Evolutionary conservation across 2,888 invertebrate genomes (phyloP).

Genomic region (Xylophagus ater): DNA sequence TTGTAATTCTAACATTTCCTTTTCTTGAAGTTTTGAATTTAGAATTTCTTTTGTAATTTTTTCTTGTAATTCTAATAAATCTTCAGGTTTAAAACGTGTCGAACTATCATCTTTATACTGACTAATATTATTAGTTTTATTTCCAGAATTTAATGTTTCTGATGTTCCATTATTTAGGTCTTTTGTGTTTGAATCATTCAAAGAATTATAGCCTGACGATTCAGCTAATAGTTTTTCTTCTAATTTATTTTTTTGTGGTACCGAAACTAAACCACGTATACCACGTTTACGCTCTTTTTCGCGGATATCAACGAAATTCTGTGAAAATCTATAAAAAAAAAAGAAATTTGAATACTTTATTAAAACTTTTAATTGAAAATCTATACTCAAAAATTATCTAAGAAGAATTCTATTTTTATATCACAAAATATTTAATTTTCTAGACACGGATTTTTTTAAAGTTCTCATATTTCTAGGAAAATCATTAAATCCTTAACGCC

Average conservation of each 20-base stretch:
- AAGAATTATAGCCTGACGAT: too few relatives aligned
- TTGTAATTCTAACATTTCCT: constrained; percentile 38
- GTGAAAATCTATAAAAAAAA: constrained; percentile 62
- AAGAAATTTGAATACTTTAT: too few relatives aligned
- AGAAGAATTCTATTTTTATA: too few relatives aligned
- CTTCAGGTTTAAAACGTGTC: constrained; percentile 32
- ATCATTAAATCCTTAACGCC: constrained; percentile 4
- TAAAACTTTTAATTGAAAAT: too few relatives aligned
- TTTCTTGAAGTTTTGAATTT: constrained; percentile 38
- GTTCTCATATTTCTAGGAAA: too few relatives aligned
- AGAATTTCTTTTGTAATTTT: constrained; percentile 39
- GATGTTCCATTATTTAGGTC: constrained; percentile 3
- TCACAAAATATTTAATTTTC: too few relatives aligned
- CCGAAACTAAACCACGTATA: constrained; percentile 51
- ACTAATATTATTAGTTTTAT: constrained; percentile 9
- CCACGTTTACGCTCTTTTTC: constrained; percentile 82
- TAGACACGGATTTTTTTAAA: too few relatives aligned
- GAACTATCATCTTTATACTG: constrained; percentile 17
- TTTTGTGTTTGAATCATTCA: not conserved
- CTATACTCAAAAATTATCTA: too few relatives aligned
- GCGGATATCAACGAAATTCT: constrained; percentile 86
- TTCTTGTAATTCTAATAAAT: constrained; percentile 37
- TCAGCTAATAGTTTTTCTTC: constrained; percentile 18
- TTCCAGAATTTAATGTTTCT: not conserved
- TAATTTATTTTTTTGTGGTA: constrained; percentile 20